Evolutionary conservation across 2,113 vertebrate species (phyloP).

Genomic region (Chaetodon trifascialis): DNA sequence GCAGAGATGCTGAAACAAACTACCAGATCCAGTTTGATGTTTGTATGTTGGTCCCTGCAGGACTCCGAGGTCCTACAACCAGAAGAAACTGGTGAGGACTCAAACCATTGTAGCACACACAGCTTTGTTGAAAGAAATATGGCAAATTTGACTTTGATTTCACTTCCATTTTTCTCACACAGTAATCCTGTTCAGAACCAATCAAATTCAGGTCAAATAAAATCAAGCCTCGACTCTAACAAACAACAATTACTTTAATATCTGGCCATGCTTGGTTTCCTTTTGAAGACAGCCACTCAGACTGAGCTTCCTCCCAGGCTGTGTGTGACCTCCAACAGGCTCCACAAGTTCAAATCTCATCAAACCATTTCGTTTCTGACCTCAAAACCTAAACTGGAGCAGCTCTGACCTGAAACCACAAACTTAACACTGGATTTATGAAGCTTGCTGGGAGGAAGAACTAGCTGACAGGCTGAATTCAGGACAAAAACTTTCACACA

Average conservation of each 20-base stretch:
- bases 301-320: constrained; percentile 12
- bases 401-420: constrained; percentile 57
- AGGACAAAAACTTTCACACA: constrained; percentile 5
- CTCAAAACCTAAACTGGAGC: constrained; percentile 49
- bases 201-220: constrained; percentile 8
- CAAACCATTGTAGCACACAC: neutral
- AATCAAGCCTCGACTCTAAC: neutral
- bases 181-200: neutral
- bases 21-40: constrained; percentile 50
- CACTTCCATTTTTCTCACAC: neutral
- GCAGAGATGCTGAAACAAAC: constrained; percentile 47
- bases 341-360: constrained; percentile 40
- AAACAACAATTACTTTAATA: neutral
- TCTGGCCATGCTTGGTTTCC: neutral
- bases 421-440: constrained; percentile 13
- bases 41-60: constrained; percentile 34
- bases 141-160: neutral
- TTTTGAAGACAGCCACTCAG: constrained; percentile 2
- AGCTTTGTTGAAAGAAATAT: neutral
- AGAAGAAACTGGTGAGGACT: constrained; percentile 13
- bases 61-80: constrained; percentile 19
- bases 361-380: constrained; percentile 28
- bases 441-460: constrained; percentile 24
- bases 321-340: constrained; percentile 32
- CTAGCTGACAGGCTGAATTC: constrained; percentile 24